Evolutionary conservation across 2,797 vertebrate species (phyloP).

Genomic region (Lepus oiostolus): DNA sequence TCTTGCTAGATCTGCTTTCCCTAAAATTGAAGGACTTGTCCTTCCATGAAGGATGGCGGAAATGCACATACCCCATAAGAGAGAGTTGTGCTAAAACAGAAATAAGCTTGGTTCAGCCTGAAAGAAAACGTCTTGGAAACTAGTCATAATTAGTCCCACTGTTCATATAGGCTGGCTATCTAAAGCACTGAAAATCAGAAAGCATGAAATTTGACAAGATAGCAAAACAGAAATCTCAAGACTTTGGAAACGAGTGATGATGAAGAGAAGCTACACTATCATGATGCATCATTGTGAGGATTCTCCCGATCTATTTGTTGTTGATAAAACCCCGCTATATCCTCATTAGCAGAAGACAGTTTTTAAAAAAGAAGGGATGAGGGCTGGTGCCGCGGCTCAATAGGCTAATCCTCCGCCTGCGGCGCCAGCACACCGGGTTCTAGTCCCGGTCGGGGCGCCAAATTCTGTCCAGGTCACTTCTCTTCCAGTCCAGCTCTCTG

Average conservation of each 20-base stretch:
- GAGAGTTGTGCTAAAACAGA: not conserved
- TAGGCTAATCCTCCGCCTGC: too few relatives aligned
- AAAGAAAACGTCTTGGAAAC: not conserved
- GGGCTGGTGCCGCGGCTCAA: too few relatives aligned
- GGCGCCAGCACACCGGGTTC: too few relatives aligned
- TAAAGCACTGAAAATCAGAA: not conserved
- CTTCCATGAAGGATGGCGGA: not conserved
- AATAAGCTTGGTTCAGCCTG: not conserved
- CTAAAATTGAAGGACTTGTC: not conserved
- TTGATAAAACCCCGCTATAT: not conserved
- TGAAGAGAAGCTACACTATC: not conserved
- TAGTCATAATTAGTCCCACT: not conserved
- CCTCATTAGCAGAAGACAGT: not conserved
- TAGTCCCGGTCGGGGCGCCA: too few relatives aligned
- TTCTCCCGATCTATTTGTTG: not conserved
- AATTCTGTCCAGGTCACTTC: too few relatives aligned
- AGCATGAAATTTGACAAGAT: not conserved
- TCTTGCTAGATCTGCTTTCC: not conserved
- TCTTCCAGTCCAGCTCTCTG: too few relatives aligned
- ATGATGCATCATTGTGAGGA: not conserved
- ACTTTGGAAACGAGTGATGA: not conserved
- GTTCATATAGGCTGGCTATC: not conserved
- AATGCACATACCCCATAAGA: not conserved
- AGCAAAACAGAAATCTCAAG: not conserved
- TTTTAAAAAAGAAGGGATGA: not conserved